Evolutionary conservation across 1,140 invertebrate species (phyloP), one percentile per base, ranked within the genome.

Genomic region (Orius insidiosus): DNA sequence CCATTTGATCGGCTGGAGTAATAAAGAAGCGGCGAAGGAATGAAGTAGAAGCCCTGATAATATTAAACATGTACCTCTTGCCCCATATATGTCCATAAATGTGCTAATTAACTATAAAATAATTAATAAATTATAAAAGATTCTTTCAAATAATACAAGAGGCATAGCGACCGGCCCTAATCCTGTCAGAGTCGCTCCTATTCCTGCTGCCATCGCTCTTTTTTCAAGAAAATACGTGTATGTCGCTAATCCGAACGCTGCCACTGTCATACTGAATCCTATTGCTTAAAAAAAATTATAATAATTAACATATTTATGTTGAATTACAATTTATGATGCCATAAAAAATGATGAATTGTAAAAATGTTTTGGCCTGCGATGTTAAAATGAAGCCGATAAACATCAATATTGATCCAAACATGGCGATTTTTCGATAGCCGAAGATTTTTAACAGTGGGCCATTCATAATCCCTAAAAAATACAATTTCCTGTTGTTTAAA

Each of bases 111-210:
- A 4, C 49, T 51, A 19, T 6, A 38, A 24, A 24, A 24, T 4
- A 24, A 24, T 24, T 24, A 24, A n/a, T n/a, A 24, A 24, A 24
- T 24, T 24, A 24, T 24, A 24, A 24, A n/a, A n/a, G n/a, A n/a
- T n/a, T n/a, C n/a, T n/a, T n/a, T n/a, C 24, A 24, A 24, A 24
- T 24, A 24, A 24, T 19, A 84, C 56, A 48, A 75, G 71, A 0
- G 80, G 81, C 67, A 83, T 76, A 4, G 80, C 51, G 53, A 80
- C 77, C 52, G 80, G 78, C 5, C 81, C 80, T 1, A 82, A 52
- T 13, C 76, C 79, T 31, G 78, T 79, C 9, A 79, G 67, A 1
- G 76, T 76, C 61, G 79, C 71, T 0, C 78, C 69, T 1, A 78
- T 56, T 5, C 79, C 76, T 40, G 80, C 73, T 1, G 80, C 80